These are phyloP conservation scores for Aspidoscelis tigris DNA, from an alignment of 2,113 vertebrate species.

Conservation along the genomic window DNA sequence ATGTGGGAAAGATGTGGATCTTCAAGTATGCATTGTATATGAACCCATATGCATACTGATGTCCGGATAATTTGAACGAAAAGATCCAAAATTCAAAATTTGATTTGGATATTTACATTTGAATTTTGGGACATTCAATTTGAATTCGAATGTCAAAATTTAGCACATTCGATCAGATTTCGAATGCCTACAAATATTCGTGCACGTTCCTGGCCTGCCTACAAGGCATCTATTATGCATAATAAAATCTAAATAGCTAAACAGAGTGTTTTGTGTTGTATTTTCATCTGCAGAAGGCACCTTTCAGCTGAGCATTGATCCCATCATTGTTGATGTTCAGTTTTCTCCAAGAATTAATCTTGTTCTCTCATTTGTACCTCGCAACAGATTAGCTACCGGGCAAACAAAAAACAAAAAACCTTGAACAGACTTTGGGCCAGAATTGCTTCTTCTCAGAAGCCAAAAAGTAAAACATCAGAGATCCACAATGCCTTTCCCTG, in stretches of 20 bases:
- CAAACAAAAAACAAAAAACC: background rate
- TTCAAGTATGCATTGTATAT: too few relatives aligned
- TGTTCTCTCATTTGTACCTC: constrained; percentile 4
- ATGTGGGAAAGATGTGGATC: too few relatives aligned
- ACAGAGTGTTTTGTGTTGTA: background rate
- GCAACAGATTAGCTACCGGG: background rate
- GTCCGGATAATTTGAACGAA: too few relatives aligned
- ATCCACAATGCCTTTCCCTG: background rate
- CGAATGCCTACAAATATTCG: too few relatives aligned
- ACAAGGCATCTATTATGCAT: background rate
- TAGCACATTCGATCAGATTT: too few relatives aligned
- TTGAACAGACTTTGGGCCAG: background rate
- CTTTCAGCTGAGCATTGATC: background rate
- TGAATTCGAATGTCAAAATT: too few relatives aligned
- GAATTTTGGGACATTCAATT: too few relatives aligned
- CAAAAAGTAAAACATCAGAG: constrained; percentile 1
- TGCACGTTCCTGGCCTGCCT: background rate
- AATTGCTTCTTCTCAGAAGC: background rate
- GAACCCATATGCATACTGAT: too few relatives aligned
- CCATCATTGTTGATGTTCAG: background rate
- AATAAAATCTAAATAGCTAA: constrained; percentile 13
- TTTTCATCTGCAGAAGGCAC: background rate
- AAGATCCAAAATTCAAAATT: too few relatives aligned
- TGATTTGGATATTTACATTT: too few relatives aligned
- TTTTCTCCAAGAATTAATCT: background rate